These are phyloP conservation scores for Tyrannus savana DNA, from an alignment of 2,113 vertebrate genomes.

Conservation along the genomic window DNA sequence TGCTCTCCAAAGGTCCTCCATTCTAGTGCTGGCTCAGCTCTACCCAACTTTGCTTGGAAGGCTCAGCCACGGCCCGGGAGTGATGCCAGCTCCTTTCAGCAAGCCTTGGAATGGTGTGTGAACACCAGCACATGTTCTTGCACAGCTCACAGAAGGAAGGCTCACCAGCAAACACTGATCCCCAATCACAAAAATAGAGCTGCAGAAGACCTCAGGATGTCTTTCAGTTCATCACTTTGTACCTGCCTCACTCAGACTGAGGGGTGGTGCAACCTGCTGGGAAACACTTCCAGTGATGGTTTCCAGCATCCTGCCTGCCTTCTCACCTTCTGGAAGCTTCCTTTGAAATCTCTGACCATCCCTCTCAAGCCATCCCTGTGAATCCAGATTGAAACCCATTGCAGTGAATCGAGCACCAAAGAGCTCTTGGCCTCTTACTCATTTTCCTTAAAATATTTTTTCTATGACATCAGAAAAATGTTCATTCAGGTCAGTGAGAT, in stretches of 20 bases:
- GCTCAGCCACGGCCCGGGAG: not conserved
- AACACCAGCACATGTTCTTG: not conserved
- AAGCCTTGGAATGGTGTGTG: not conserved
- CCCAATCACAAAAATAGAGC: not conserved
- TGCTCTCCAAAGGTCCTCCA: not conserved
- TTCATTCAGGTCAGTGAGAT: not conserved
- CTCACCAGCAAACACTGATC: not conserved
- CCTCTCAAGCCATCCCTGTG: not conserved
- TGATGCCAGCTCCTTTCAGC: not conserved
- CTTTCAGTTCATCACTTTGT: not conserved
- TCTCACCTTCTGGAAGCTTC: not conserved
- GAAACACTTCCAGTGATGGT: not conserved
- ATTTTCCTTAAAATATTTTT: not conserved
- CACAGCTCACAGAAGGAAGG: not conserved
- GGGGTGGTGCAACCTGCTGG: not conserved
- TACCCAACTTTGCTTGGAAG: not conserved
- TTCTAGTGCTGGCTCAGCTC: fast-evolving
- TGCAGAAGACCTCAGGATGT: not conserved
- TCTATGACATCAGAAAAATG: not conserved
- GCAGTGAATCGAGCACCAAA: not conserved
- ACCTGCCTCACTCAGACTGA: not conserved
- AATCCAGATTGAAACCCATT: not conserved
- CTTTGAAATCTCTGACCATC: not conserved
- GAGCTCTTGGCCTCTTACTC: not conserved
- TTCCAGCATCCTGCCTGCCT: not conserved